Conservation (phyloP, 2,888 invertebrate genomes). For the Thereva unica region DNA sequence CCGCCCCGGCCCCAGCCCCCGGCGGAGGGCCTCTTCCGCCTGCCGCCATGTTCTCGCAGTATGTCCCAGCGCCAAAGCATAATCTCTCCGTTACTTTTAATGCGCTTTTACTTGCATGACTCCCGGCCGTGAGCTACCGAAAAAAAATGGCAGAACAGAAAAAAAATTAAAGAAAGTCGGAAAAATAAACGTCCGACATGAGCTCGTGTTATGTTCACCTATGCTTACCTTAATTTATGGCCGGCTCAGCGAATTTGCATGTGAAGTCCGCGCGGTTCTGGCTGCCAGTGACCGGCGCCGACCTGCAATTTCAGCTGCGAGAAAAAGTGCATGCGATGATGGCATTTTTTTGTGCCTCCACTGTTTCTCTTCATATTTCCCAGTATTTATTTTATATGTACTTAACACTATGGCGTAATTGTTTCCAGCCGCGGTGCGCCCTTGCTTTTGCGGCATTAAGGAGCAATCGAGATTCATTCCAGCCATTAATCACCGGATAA, state of each 20-base stretch:
- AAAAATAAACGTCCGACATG: constrained; percentile 29
- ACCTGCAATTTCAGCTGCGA: constrained; percentile 33
- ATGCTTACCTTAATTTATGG: constrained; percentile 37
- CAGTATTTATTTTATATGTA: constrained; percentile 14
- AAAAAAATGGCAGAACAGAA: constrained; percentile 1
- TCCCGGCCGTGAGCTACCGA: constrained; percentile 18
- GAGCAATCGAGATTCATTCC: too few species aligned
- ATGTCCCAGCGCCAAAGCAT: constrained; percentile 19
- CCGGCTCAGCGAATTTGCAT: constrained; percentile 35
- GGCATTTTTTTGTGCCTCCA: constrained; percentile 27
- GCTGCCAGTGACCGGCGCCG: constrained; percentile 32
- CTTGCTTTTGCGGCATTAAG: too few species aligned
- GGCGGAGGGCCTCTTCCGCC: neutral
- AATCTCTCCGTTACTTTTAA: constrained; percentile 19
- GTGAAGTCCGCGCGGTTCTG: constrained; percentile 27
- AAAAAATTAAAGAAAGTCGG: neutral
- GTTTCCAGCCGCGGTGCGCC: neutral
- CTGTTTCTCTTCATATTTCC: neutral
- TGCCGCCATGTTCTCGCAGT: neutral
- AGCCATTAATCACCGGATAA: too few species aligned
- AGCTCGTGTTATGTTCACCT: constrained; percentile 37
- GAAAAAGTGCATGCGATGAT: constrained; percentile 37
- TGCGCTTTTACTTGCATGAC: constrained; percentile 34
- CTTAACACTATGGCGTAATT: constrained; percentile 20
- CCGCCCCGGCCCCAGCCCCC: neutral